phyloP scores from a whole-genome alignment of 1,140 invertebrate species.

The Phortica variegata region DNA sequence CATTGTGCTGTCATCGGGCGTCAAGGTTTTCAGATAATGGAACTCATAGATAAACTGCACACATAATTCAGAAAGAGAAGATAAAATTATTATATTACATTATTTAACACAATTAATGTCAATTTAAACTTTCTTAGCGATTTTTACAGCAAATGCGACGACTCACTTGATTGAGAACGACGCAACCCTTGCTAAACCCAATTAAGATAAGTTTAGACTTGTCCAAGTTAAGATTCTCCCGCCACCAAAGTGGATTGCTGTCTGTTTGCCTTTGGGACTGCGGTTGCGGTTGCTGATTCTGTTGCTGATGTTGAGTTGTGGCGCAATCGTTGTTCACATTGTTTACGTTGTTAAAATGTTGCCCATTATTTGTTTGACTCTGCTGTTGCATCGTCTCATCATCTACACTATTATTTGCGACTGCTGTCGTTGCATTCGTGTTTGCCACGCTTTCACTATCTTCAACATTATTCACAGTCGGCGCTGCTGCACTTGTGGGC shows the following conservation, averaged over 20 bases:
- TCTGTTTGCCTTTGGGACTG: slow-evolving; percentile 22
- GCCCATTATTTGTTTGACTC: slow-evolving; percentile 27
- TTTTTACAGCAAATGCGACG: slow-evolving; percentile 47
- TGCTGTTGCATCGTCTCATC: slow-evolving; percentile 5
- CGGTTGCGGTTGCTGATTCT: slow-evolving; percentile 11
- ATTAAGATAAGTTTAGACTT: slow-evolving; percentile 65
- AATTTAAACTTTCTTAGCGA: slow-evolving; percentile 24
- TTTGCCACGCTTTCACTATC: slow-evolving; percentile 21
- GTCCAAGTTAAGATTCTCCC: slow-evolving; percentile 58
- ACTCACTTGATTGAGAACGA: slow-evolving; percentile 79
- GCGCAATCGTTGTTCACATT: slow-evolving; percentile 30
- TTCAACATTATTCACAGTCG: slow-evolving; percentile 4
- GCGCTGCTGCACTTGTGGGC: slow-evolving; percentile 11
- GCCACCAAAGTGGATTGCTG: slow-evolving; percentile 57
- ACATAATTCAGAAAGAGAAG: neutral
- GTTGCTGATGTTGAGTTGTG: slow-evolving; percentile 18
- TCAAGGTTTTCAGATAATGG: slow-evolving; percentile 68
- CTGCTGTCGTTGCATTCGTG: slow-evolving; percentile 1
- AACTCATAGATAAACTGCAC: slow-evolving; percentile 75
- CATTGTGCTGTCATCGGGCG: slow-evolving; percentile 63
- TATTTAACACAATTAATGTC: no score
- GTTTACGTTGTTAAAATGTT: slow-evolving; percentile 41
- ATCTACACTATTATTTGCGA: slow-evolving; percentile 21
- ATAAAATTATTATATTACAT: no score
- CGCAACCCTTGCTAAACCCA: slow-evolving; percentile 90